Evolutionary conservation across 1,140 invertebrate species (phyloP).

Genomic region (Sminthurides bifidus): DNA sequence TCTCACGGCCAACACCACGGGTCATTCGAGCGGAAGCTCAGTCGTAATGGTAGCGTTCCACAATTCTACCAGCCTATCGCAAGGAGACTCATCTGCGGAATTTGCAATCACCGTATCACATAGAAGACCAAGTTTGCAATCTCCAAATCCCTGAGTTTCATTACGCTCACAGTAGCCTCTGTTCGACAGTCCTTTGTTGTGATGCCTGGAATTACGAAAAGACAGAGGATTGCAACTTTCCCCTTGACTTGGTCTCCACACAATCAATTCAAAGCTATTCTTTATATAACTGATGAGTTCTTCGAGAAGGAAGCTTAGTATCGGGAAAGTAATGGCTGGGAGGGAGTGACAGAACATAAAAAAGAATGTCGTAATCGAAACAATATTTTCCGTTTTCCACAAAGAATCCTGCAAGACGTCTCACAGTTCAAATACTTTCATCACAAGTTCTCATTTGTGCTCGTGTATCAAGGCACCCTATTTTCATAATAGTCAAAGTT

Average conservation of each 20-base stretch:
- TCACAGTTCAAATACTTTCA: too few relatives aligned
- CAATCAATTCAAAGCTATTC: neutral
- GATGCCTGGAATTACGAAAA: constrained; percentile 21
- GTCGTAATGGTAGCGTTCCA: neutral
- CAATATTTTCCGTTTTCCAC: neutral
- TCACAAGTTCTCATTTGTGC: too few relatives aligned
- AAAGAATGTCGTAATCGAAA: neutral
- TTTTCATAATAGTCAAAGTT: too few relatives aligned
- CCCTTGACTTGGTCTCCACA: too few relatives aligned
- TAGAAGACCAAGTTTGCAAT: constrained; percentile 26
- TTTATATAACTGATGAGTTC: neutral
- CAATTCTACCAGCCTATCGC: constrained; percentile 9
- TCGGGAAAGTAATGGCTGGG: neutral
- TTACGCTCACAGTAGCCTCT: constrained; percentile 12
- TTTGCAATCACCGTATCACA: constrained; percentile 29
- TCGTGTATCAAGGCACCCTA: too few relatives aligned
- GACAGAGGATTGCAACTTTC: neutral
- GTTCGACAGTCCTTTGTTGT: constrained; percentile 13
- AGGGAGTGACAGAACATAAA: neutral
- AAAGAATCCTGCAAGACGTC: too few relatives aligned
- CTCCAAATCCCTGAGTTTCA: constrained; percentile 10
- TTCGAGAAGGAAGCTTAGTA: neutral
- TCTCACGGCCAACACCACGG: too few relatives aligned
- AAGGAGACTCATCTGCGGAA: constrained; percentile 20
- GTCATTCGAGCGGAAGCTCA: too few relatives aligned